Evolutionary conservation across 2,113 vertebrate genomes (phyloP).

Genomic region (Oryzias woworae): DNA sequence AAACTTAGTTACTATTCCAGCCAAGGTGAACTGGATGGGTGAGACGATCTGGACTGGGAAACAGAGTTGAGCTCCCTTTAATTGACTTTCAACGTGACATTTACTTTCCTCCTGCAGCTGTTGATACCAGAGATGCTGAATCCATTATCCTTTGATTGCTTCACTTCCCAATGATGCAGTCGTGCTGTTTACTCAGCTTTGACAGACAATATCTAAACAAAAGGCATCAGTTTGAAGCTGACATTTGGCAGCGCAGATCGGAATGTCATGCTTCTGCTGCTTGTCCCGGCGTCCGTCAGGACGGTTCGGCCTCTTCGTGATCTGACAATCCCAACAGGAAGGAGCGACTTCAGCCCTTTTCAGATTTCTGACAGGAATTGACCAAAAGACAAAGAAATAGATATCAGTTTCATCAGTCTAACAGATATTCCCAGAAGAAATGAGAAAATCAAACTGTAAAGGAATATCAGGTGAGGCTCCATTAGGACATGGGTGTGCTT

Average conservation of each 20-base stretch:
- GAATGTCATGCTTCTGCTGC: conserved; percentile 29
- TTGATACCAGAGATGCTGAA: conserved; percentile 34
- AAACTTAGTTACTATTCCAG: background rate
- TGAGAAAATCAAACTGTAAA: conserved; percentile 37
- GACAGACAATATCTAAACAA: conserved; percentile 47
- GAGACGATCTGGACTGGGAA: background rate
- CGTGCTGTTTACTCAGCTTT: conserved; percentile 44
- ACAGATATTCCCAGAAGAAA: conserved; percentile 40
- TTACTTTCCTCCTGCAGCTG: conserved; percentile 46
- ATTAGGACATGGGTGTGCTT: conserved; percentile 8
- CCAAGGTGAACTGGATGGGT: background rate
- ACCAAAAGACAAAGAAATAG: conserved; percentile 34
- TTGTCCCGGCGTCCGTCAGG: conserved; percentile 37
- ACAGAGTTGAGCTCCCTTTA: conserved; percentile 28
- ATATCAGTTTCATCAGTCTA: conserved; percentile 32
- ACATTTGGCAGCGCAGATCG: conserved; percentile 57
- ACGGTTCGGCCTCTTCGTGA: conserved; percentile 33
- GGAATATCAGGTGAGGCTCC: conserved; percentile 45
- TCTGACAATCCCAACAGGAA: conserved; percentile 41
- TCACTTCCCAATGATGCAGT: conserved; percentile 46
- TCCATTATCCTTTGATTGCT: conserved; percentile 34
- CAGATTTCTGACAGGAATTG: conserved; percentile 25
- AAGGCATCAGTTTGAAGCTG: conserved; percentile 64
- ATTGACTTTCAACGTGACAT: conserved; percentile 31
- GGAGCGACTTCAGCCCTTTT: conserved; percentile 33